These are phyloP conservation scores for Agonopterix heracliana DNA, from an alignment of 2,888 invertebrate species.

Conservation along the genomic window DNA sequence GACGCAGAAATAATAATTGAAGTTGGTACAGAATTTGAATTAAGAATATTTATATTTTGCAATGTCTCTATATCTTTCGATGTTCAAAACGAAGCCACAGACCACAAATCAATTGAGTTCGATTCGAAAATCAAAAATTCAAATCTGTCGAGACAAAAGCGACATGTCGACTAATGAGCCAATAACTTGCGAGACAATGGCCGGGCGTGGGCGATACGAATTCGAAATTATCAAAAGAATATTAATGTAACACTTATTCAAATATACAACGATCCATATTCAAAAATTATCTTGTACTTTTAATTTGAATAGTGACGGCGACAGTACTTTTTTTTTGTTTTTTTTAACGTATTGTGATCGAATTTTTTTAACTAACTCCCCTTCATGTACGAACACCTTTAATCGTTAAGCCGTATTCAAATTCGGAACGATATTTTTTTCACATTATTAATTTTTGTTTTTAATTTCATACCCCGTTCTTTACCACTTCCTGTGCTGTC, in stretches of 20 bases:
- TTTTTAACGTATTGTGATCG: slow-evolving; percentile 45
- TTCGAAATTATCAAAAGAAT: slow-evolving; percentile 73
- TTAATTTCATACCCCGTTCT: slow-evolving; percentile 47
- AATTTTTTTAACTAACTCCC: slow-evolving; percentile 42
- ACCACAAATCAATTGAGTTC: slow-evolving; percentile 62
- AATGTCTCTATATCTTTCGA: slow-evolving; percentile 9
- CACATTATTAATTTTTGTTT: slow-evolving; percentile 57
- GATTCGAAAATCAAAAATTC: slow-evolving; percentile 71
- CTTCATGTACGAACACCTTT: slow-evolving; percentile 30
- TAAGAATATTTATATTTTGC: no score
- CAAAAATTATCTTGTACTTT: slow-evolving; percentile 65
- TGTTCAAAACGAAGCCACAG: slow-evolving; percentile 27
- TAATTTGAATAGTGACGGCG: slow-evolving; percentile 63
- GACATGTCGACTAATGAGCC: slow-evolving; percentile 71
- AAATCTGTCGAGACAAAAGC: slow-evolving; percentile 59
- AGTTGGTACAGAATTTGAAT: no score
- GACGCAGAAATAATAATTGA: no score
- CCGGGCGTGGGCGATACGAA: slow-evolving; percentile 65
- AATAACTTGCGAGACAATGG: slow-evolving; percentile 73
- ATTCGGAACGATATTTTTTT: slow-evolving; percentile 49
- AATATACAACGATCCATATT: slow-evolving; percentile 68
- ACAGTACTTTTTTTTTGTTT: slow-evolving; percentile 44
- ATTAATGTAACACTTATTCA: slow-evolving; percentile 75
- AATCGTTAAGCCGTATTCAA: slow-evolving; percentile 55
- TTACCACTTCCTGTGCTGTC: slow-evolving; percentile 64